These are phyloP conservation scores for Agriopis aurantiaria DNA, from an alignment of 2,888 invertebrate genomes.

Conservation along the genomic window DNA sequence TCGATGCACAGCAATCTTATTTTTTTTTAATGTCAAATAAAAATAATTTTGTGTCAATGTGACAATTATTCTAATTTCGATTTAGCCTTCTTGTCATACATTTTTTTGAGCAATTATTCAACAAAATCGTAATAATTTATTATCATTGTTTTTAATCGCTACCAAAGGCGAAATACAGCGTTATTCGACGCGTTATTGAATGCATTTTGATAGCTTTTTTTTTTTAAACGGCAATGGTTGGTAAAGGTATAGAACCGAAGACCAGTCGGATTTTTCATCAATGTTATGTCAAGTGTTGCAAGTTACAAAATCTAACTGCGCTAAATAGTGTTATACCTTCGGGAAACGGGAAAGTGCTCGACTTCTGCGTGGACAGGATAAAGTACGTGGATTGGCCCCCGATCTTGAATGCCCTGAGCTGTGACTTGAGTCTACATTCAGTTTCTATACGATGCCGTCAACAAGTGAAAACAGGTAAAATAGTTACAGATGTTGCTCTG, in stretches of 20 bases:
- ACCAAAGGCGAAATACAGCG: slow-evolving; percentile 48
- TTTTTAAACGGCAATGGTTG: slow-evolving; percentile 69
- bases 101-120: slow-evolving; percentile 70
- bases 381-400: slow-evolving; percentile 92
- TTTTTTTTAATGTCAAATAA: slow-evolving; percentile 18
- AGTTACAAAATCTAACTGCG: slow-evolving; percentile 79
- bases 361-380: slow-evolving; percentile 91
- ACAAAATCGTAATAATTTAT: slow-evolving; percentile 54
- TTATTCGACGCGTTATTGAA: slow-evolving; percentile 54
- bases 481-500: neutral
- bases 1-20: neutral
- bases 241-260: slow-evolving; percentile 73
- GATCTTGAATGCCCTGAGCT: slow-evolving; percentile 89
- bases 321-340: slow-evolving; percentile 73
- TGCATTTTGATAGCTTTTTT: slow-evolving; percentile 59
- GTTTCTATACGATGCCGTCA: slow-evolving; percentile 89
- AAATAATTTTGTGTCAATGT: slow-evolving; percentile 28
- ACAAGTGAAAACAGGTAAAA: slow-evolving; percentile 76
- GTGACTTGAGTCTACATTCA: slow-evolving; percentile 90
- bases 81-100: slow-evolving; percentile 51
- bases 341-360: slow-evolving; percentile 85
- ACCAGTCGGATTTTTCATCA: slow-evolving; percentile 81
- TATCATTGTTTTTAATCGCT: slow-evolving; percentile 60
- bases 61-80: slow-evolving; percentile 43
- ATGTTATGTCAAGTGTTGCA: slow-evolving; percentile 83